A percentile compares a stretch with the other conserved stretches of the same genome.
Conservation (phyloP, 2,797 vertebrate genomes). For the Pangasius macronema region DNA sequence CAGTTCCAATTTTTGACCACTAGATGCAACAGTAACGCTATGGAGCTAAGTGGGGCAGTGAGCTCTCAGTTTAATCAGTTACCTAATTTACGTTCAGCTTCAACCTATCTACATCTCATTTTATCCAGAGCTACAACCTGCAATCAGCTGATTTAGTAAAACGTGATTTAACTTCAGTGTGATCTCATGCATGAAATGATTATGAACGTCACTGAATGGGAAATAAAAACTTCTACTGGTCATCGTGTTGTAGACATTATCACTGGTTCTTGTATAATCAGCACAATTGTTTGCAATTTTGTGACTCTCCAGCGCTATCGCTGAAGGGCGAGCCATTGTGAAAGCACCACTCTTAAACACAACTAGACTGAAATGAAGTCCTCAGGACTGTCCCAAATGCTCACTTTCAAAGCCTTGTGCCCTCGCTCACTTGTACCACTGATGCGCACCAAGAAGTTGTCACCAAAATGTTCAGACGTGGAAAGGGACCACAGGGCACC, state of each 20-base stretch:
- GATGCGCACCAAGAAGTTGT: neutral
- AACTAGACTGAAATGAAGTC: neutral
- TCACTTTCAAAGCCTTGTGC: neutral
- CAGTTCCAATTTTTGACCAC: neutral
- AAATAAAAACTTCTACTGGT: neutral
- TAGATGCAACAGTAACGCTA: neutral
- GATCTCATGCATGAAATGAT: neutral
- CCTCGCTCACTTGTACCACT: too few relatives aligned
- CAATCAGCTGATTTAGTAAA: too few relatives aligned
- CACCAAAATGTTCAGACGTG: neutral
- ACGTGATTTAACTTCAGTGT: too few relatives aligned
- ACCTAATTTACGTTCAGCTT: neutral
- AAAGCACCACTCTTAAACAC: neutral
- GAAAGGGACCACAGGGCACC: neutral
- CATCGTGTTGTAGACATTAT: neutral
- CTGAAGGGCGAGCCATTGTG: neutral
- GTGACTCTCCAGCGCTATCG: neutral
- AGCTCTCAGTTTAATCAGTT: neutral
- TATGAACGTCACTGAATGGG: neutral
- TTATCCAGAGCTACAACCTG: neutral
- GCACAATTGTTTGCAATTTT: neutral
- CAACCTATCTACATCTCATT: neutral
- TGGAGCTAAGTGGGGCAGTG: too few relatives aligned
- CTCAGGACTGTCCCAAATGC: neutral
- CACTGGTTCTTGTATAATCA: neutral